Evolutionary conservation across 2,113 vertebrate species (phyloP), one percentile per base, ranked within the genome.

Genomic region (Laticauda laticaudata): DNA sequence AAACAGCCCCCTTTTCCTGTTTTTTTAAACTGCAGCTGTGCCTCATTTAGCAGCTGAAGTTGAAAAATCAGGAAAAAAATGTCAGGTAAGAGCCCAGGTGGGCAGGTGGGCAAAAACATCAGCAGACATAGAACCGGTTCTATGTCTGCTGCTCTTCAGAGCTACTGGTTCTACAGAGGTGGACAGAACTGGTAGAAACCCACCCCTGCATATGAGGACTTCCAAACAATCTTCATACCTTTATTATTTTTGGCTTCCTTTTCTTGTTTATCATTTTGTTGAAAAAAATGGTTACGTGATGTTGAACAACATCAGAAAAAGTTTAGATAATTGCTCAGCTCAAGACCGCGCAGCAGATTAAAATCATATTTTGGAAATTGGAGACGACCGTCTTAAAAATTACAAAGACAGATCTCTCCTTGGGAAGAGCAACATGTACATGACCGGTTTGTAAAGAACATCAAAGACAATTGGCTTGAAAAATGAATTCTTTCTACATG

Each of bases 381-480:
- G 34, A 39, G 69, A 39, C n/a, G 34, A 81, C n/a, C 15, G 18
- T 3, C 69, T 81, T 81, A 8, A 8, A 69, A 81, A 5, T 81
- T 20, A 20, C 15, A 20, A 24, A 39, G n/a, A 39, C 69, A 18
- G 5, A 20, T 18, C n/a, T 34, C n/a, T 18, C n/a, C 5, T 81
- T 39, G n/a, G 69, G 69, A 81, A 81, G 69, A 18, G 34, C 34
- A 81, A 81, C 89, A 92, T 29, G 43, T 59, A 57, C 43, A 92
- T 26, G 93, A 88, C 43, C 88, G 14, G 18, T 87, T 95, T 94
- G 43, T 53, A 88, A 51, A 90, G 75, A 89, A 95, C 95, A 94
- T 61, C 86, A 94, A 89, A 90, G 95, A 88, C 86, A 81, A 53
- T 94, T 57, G 59, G 48, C 51, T 14, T 88, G 81, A 91, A 69